Base-by-base conservation (phyloP, 2,888 invertebrate genomes). In the Lasius fuliginosus region DNA sequence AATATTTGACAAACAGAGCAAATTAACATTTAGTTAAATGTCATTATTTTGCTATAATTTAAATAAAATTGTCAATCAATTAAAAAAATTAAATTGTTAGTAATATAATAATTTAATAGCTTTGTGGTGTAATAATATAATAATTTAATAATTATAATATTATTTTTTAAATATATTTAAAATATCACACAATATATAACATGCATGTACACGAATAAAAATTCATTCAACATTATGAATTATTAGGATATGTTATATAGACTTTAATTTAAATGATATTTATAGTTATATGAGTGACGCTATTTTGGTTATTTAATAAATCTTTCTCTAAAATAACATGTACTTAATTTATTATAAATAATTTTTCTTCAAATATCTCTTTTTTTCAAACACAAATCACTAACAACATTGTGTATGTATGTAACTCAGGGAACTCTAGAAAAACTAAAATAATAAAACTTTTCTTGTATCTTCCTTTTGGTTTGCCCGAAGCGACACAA, bases 11-110 rank as follows among this genome's bases (percentile, higher is more conserved):
- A 33, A 36, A 69, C 15, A 49, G 33, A 23, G 9, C 33, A 33
- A n/a, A n/a, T 53, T 69, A 27, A 42, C 8, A 42, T 27, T 67
- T 67, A 42, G 1, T 67, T 67, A 67, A 67, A 42, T 42, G 46
- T 49, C 9, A 46, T 11, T 1, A 46, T 11, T 4, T 68, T 68
- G 9, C 4, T 68, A 30, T 18, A 68, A 30, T 27, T 46, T 46
- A 68, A 15, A 49, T 68, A 46, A 8, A n/a, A 30, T 9, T 68
- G 15, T 3, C 6, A 53, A n/a, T n/a, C 8, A 60, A 30, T 30
- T 60, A 5, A 30, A 60, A 60, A 27, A 46, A 68, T 68, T 68
- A 49, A 42, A 1, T 30, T 30, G 1, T 68, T 46, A 46, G 27
- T 68, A 49, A 49, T 60, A 60, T 68, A 18, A 27, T 27, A 23